A percentile compares a stretch with the other conserved stretches of the same genome.
Evolutionary conservation across 2,113 vertebrate species (phyloP).

Genomic region (Lynx canadensis): DNA sequence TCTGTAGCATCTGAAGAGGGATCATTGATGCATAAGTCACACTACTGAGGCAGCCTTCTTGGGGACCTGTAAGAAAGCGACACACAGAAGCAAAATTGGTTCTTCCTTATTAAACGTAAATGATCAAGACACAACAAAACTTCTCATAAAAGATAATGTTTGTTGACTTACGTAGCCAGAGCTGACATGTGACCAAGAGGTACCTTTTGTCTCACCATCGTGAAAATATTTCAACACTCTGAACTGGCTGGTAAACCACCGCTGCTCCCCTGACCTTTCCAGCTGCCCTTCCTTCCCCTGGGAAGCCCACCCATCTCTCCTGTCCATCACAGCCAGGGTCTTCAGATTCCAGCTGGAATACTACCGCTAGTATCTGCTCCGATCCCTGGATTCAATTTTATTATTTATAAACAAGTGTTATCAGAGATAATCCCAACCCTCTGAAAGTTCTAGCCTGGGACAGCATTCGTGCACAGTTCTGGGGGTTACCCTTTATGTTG

Average conservation of each 20-base stretch:
- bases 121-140: neutral
- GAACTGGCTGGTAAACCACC: neutral
- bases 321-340: neutral
- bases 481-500: neutral
- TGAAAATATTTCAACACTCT: neutral
- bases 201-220: neutral
- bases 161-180: neutral
- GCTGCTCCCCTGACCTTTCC: neutral
- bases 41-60: conserved; percentile 93
- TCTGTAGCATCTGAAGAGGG: conserved; percentile 94
- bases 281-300: neutral
- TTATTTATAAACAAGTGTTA: neutral
- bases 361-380: neutral
- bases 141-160: neutral
- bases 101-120: neutral
- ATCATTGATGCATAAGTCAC: conserved; percentile 93
- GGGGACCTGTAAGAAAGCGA: conserved; percentile 88
- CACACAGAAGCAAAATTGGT: neutral
- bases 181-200: neutral
- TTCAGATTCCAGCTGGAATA: neutral
- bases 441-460: neutral
- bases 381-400: neutral
- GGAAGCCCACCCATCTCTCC: neutral
- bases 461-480: neutral
- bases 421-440: neutral